Base-by-base conservation (phyloP, 1,140 invertebrate species). In the Helicoverpa armigera region DNA sequence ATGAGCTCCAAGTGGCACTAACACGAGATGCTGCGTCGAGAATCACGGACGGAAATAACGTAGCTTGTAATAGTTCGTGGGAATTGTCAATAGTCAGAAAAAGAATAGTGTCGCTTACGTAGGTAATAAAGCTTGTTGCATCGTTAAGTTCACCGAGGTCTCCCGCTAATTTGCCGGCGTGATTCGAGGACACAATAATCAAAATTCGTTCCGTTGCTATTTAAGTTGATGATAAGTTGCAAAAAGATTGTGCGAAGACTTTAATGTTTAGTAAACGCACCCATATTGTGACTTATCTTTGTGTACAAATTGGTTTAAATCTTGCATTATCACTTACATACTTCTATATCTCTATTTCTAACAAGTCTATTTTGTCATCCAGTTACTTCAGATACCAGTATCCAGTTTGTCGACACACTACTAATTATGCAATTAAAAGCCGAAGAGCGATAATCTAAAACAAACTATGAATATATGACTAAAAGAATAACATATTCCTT, bases 1-100 rank as follows among this genome's bases (percentile, higher is more conserved):
- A 65, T 35, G 13, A 43, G 10, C 9, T 77, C 61, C 75, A 77
- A 31, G 50, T 61, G 50, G 74, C 43, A 23, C 43, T 67, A 53
- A 53, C 18, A 53, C 23, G 18, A 53, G 69, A 29, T 53, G 48
- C 48, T 48, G 51, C 53, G 23, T 23, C 23, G 53, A 23, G 12
- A 54, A 23, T 72, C 69, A 72, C 50, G 50, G 69, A 51, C 69
- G 50, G 50, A 72, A 54, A 72, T 72, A 72, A 72, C 14, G 5
- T 54, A 43, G 18, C 23, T 31, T 54, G 16, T 72, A 54, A 72
- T 72, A 72, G 18, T 72, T 53, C 69, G 69, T 72, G 50, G n/a
- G 23, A 72, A 53, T 23, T 29, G 69, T 29, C 48, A 11, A n/a
- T 53, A 63, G 18, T 51, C 13, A 5, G 18, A 53, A 72, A 13